Conservation (phyloP, 2,797 vertebrate genomes). For the Allobates femoralis region DNA sequence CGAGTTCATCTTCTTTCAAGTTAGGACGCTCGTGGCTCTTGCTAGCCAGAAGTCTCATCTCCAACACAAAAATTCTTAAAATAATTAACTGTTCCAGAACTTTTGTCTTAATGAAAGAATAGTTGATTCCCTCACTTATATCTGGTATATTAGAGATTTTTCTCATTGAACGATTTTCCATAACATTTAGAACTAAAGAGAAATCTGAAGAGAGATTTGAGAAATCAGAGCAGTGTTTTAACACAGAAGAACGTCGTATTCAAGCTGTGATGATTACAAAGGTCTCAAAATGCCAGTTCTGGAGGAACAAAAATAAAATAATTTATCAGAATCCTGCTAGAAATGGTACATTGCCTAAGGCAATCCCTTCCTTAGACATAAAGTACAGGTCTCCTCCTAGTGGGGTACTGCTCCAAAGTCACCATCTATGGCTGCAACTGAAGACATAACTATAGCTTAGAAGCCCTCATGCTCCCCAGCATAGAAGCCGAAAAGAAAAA, state of each 20-base stretch:
- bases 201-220: slow-evolving; percentile 5
- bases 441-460: too few relatives aligned
- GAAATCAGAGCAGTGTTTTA: not conserved
- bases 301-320: slow-evolving; percentile 3
- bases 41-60: not conserved
- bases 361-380: not conserved
- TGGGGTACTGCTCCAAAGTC: not conserved
- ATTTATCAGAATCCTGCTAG: not conserved
- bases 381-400: not conserved
- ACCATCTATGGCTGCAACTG: not conserved
- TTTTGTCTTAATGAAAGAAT: not conserved
- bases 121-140: not conserved
- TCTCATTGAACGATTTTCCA: not conserved
- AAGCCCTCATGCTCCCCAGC: too few relatives aligned
- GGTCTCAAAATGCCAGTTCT: not conserved
- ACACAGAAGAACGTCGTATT: not conserved
- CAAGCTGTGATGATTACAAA: slow-evolving; percentile 10
- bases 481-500: too few relatives aligned
- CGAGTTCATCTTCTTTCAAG: not conserved
- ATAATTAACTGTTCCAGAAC: not conserved
- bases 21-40: not conserved
- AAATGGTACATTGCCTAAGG: not conserved
- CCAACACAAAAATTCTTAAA: not conserved
- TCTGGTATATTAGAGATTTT: not conserved
- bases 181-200: not conserved